Percentiles rank a stretch among this genome's conserved stretches.
phyloP scores from a whole-genome alignment of 2,888 invertebrate genomes.

The Nephrotoma flavescens region DNA sequence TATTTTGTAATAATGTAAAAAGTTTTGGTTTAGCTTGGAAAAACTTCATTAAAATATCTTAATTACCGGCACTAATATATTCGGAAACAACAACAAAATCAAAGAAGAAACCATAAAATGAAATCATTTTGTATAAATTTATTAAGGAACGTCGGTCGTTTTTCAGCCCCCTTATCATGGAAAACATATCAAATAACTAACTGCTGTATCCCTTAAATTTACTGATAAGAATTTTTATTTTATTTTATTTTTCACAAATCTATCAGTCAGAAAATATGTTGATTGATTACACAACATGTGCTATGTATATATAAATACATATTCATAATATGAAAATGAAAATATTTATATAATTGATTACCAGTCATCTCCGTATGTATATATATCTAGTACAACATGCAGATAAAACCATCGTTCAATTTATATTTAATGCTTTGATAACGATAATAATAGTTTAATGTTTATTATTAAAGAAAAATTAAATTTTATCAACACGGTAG shows the following conservation, averaged over 20 bases:
- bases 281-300: not conserved
- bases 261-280: not conserved
- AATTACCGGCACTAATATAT: not conserved
- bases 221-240: not conserved
- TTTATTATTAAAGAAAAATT: too few species aligned
- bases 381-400: too few species aligned
- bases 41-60: not conserved
- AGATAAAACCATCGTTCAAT: too few species aligned
- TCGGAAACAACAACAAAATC: not conserved
- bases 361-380: not conserved
- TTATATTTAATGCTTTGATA: too few species aligned
- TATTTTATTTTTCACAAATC: not conserved
- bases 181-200: not conserved
- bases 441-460: too few species aligned
- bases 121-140: not conserved
- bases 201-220: not conserved
- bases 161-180: not conserved
- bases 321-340: not conserved
- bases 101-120: not conserved
- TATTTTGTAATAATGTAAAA: not conserved
- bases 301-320: not conserved
- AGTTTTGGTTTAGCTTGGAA: not conserved
- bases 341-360: not conserved
- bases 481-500: too few species aligned
- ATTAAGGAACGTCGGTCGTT: not conserved